phyloP scores from a whole-genome alignment of 2,113 vertebrate species.

The Elachura formosa region DNA sequence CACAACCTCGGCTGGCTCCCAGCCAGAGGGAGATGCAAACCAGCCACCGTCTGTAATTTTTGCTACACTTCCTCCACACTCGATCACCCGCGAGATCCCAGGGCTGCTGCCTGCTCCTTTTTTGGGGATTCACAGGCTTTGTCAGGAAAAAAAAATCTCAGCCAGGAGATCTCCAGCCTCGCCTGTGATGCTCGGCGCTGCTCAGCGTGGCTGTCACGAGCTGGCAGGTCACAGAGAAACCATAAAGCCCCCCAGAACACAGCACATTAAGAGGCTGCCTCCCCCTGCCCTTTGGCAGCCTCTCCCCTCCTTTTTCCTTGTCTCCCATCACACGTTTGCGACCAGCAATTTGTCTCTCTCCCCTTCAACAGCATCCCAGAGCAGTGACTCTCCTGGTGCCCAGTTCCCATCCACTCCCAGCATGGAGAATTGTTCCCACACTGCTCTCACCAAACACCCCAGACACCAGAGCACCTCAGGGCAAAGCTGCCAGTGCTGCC shows the following conservation, averaged over 20 bases:
- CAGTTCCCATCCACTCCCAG: neutral
- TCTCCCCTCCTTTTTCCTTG: neutral
- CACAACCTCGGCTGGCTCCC: slow-evolving; percentile 8
- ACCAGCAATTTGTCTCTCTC: neutral
- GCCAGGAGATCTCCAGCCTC: neutral
- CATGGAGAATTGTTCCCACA: fast-evolving
- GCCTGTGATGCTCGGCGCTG: fast-evolving
- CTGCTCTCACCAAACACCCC: neutral
- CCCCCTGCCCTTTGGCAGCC: neutral
- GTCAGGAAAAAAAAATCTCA: neutral
- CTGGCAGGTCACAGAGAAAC: neutral
- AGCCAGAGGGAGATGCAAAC: slow-evolving; percentile 20
- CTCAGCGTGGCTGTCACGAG: neutral
- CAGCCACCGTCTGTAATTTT: slow-evolving; percentile 26
- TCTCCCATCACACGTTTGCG: neutral
- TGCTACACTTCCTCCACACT: slow-evolving; percentile 4
- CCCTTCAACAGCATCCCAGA: neutral
- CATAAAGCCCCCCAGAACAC: neutral
- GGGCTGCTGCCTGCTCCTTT: slow-evolving; percentile 16
- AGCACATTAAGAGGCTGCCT: neutral
- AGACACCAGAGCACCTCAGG: neutral
- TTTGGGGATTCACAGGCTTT: neutral
- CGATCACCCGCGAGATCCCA: neutral
- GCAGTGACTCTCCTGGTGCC: fast-evolving
- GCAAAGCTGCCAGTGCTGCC: fast-evolving